These are phyloP conservation scores for Hypotaenidia okinawae DNA, from an alignment of 2,797 vertebrate genomes.

Conservation along the genomic window DNA sequence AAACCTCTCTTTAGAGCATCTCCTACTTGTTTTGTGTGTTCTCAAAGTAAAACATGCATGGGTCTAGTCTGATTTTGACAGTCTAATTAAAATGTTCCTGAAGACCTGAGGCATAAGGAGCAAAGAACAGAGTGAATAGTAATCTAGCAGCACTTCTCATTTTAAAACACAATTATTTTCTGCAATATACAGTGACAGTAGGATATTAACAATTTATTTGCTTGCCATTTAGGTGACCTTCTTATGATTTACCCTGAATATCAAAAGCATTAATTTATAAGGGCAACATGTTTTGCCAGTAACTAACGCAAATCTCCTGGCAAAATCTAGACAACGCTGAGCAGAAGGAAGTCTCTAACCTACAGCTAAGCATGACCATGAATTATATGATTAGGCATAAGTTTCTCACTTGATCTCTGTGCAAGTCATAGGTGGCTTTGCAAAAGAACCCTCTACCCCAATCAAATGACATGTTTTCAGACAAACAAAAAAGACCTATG, in stretches of 20 bases:
- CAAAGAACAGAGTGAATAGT: rapidly evolving
- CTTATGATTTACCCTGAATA: conserved; percentile 74
- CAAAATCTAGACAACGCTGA: conserved; percentile 62
- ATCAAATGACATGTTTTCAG: background rate
- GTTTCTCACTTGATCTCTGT: background rate
- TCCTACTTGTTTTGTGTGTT: background rate
- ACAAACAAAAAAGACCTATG: background rate
- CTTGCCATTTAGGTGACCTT: background rate
- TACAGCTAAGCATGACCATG: background rate
- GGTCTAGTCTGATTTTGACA: background rate
- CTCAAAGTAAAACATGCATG: background rate
- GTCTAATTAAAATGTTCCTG: background rate
- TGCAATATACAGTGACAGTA: background rate
- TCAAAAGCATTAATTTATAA: conserved; percentile 69
- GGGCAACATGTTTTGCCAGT: conserved; percentile 44
- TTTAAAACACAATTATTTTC: background rate
- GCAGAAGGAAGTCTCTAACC: conserved; percentile 20
- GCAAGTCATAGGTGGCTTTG: background rate
- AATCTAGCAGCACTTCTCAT: background rate
- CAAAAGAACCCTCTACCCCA: background rate
- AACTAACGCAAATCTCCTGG: conserved; percentile 56
- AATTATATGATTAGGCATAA: conserved; percentile 1
- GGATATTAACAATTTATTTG: conserved; percentile 13
- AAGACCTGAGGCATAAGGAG: background rate
- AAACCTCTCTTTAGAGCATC: background rate